Evolutionary conservation across 2,113 vertebrate genomes (phyloP).

Genomic region (Australoheros scitulus): DNA sequence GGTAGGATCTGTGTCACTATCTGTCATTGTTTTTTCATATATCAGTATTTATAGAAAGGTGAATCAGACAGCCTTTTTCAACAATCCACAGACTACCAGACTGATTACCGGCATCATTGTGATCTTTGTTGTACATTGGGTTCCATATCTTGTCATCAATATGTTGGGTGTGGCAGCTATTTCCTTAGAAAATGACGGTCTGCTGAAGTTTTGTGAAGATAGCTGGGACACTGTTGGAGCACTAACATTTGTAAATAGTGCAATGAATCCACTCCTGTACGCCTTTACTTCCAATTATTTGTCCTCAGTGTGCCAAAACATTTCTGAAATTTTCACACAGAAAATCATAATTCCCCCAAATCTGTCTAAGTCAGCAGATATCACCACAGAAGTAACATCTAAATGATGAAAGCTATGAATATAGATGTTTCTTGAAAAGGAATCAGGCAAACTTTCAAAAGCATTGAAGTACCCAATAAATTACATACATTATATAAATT

Average conservation of each 20-base stretch:
- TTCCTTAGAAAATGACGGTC: background rate
- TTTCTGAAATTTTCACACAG: background rate
- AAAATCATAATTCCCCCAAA: no score
- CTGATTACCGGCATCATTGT: conserved; percentile 17
- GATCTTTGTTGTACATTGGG: conserved; percentile 12
- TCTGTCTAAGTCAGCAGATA: background rate
- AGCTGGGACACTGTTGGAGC: background rate
- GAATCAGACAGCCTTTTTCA: conserved; percentile 22
- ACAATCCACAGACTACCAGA: conserved; percentile 17
- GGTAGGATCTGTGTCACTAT: background rate
- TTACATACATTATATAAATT: background rate
- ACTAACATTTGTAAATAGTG: conserved; percentile 29
- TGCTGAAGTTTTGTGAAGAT: background rate
- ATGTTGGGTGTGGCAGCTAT: background rate
- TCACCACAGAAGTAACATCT: background rate
- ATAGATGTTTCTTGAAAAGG: fast-evolving
- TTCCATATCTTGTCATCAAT: conserved; percentile 11
- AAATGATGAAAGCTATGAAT: background rate
- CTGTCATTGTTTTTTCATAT: conserved; percentile 23
- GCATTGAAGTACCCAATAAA: conserved; percentile 66
- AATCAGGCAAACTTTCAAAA: conserved; percentile 80
- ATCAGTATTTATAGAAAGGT: conserved; percentile 15
- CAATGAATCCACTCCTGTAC: conserved; percentile 39
- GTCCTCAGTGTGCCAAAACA: background rate
- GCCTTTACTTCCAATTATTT: conserved; percentile 14